These are phyloP conservation scores for Myxocyprinus asiaticus DNA, from an alignment of 2,113 vertebrate species.

Conservation along the genomic window DNA sequence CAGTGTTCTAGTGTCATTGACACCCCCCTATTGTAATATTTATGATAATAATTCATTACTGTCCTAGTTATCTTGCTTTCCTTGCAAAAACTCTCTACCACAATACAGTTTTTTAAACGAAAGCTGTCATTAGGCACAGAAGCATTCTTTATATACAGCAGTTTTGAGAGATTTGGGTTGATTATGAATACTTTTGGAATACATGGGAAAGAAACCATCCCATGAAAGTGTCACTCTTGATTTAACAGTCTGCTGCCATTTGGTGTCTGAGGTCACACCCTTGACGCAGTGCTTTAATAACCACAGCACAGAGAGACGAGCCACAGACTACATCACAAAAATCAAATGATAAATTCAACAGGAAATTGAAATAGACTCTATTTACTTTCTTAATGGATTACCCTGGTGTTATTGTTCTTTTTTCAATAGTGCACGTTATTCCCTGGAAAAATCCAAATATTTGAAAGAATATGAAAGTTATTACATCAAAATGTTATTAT, in stretches of 20 bases:
- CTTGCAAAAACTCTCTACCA: background rate
- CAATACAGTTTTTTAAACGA: slow-evolving; percentile 2
- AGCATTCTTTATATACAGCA: no score
- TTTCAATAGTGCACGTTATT: no score
- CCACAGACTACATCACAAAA: background rate
- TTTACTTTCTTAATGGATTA: background rate
- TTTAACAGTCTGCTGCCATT: background rate
- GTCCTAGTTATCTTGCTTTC: background rate
- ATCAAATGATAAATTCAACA: background rate
- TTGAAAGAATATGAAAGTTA: no score
- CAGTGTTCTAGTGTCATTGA: background rate
- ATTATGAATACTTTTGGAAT: background rate
- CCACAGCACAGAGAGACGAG: background rate
- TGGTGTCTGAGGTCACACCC: background rate
- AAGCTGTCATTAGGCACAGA: background rate
- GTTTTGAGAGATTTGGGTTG: background rate
- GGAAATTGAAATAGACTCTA: no score
- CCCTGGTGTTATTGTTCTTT: no score
- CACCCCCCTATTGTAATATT: background rate
- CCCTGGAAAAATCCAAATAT: no score
- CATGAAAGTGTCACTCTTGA: background rate
- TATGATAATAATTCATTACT: background rate
- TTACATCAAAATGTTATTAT: no score
- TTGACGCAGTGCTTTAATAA: slow-evolving; percentile 13
- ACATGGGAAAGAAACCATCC: background rate